phyloP scores from a whole-genome alignment of 2,113 vertebrate species.

The Pheucticus melanocephalus region DNA sequence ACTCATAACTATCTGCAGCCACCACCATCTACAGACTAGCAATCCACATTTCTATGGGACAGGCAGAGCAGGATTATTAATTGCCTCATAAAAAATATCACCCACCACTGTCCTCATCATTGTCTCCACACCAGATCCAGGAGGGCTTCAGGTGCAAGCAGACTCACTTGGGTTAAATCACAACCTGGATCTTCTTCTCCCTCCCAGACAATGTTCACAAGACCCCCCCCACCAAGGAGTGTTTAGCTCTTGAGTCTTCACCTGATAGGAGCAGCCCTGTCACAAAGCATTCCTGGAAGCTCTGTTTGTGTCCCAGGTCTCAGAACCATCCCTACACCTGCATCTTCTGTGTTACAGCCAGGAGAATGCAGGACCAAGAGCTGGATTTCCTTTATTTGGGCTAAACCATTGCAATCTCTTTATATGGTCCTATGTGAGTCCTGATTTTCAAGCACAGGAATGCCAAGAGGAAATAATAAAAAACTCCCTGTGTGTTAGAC shows the following conservation, averaged over 20 bases:
- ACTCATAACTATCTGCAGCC: not conserved
- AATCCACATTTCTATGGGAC: not conserved
- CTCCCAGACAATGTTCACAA: not conserved
- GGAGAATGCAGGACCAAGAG: not conserved
- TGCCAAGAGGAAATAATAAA: not conserved
- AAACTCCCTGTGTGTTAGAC: not conserved
- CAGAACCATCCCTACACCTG: not conserved
- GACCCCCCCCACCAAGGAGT: not conserved
- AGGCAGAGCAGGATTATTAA: not conserved
- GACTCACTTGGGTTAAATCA: not conserved
- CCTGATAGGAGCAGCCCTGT: not conserved
- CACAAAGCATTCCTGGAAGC: not conserved
- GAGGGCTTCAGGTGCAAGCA: not conserved
- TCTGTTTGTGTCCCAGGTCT: not conserved
- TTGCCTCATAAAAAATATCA: not conserved
- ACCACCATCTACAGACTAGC: not conserved
- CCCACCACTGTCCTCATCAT: not conserved
- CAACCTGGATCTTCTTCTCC: not conserved
- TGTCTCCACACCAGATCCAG: not conserved
- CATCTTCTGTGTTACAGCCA: not conserved
- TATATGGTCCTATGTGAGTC: not conserved
- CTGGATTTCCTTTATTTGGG: slow-evolving; percentile 1
- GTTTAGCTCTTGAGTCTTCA: not conserved
- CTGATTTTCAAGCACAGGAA: slow-evolving; percentile 31
- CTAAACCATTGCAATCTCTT: not conserved